phyloP scores from a whole-genome alignment of 1,140 invertebrate species.

The Diachasmimorpha longicaudata region DNA sequence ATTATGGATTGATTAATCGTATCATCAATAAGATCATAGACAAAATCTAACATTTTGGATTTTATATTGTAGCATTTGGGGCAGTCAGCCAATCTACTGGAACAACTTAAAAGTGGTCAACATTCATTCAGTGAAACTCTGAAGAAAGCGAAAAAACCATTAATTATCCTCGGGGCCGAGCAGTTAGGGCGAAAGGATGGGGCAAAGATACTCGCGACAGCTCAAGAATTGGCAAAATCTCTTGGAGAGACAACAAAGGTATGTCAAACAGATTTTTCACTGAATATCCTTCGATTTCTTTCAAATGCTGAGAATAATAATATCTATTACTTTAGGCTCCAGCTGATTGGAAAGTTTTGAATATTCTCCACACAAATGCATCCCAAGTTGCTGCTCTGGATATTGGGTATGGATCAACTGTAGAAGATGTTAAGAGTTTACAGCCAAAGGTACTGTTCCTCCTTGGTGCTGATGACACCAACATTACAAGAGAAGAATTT shows the following conservation, averaged over 20 bases:
- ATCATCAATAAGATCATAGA: neutral
- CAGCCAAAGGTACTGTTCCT: constrained; percentile 87
- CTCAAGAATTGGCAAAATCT: constrained; percentile 73
- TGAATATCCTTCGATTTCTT: no score
- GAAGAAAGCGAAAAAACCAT: constrained; percentile 82
- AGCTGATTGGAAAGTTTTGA: constrained; percentile 80
- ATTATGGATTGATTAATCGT: no score
- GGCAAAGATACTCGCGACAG: constrained; percentile 75
- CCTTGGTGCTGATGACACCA: constrained; percentile 89
- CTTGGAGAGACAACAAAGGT: constrained; percentile 61
- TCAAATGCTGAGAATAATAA: neutral
- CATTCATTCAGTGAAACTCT: constrained; percentile 81
- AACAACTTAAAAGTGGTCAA: constrained; percentile 75
- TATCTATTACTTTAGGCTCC: constrained; percentile 45
- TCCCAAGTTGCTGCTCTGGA: constrained; percentile 96
- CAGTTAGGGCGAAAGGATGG: constrained; percentile 83
- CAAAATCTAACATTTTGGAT: neutral
- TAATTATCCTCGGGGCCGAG: constrained; percentile 91
- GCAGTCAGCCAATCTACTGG: constrained; percentile 73
- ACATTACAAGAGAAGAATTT: constrained; percentile 79
- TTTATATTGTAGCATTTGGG: constrained; percentile 76
- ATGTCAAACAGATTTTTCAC: neutral
- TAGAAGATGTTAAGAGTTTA: constrained; percentile 71
- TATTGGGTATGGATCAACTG: constrained; percentile 87
- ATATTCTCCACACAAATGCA: constrained; percentile 89